Conservation (phyloP, 2,797 vertebrate genomes). For the Mastacembelus armatus region DNA sequence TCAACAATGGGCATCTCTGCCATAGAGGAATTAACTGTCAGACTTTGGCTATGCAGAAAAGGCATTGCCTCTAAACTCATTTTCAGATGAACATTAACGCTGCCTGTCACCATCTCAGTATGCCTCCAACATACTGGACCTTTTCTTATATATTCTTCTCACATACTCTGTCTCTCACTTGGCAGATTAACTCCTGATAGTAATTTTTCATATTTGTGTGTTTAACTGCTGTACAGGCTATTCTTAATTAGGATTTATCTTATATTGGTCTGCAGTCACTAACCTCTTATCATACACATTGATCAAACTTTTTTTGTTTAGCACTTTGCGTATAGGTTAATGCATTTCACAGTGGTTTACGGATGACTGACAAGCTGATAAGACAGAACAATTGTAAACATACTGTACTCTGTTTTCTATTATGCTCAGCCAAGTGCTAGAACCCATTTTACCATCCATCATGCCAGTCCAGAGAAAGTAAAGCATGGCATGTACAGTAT, state of each 20-base stretch:
- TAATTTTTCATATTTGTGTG: slow-evolving; percentile 28
- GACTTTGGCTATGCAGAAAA: slow-evolving; percentile 21
- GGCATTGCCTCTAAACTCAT: slow-evolving; percentile 31
- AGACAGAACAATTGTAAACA: not conserved
- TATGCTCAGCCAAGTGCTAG: slow-evolving; percentile 3
- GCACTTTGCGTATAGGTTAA: not conserved
- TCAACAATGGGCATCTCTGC: not conserved
- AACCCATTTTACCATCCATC: slow-evolving; percentile 23
- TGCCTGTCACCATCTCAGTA: slow-evolving; percentile 18
- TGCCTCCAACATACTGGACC: slow-evolving; percentile 5
- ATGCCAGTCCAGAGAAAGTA: slow-evolving; percentile 21
- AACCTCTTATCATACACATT: not conserved
- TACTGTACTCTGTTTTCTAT: not conserved
- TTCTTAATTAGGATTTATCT: slow-evolving; percentile 40
- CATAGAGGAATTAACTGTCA: not conserved
- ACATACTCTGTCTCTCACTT: slow-evolving; percentile 20
- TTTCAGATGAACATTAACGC: slow-evolving; percentile 37
- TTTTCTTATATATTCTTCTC: slow-evolving; percentile 35
- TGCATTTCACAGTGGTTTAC: not conserved
- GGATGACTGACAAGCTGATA: not conserved
- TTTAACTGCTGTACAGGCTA: slow-evolving; percentile 60
- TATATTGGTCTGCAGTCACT: slow-evolving; percentile 23
- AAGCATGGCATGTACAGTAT: slow-evolving; percentile 15
- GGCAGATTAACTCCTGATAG: slow-evolving; percentile 51
- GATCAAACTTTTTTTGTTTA: not conserved